phyloP scores from a whole-genome alignment of 2,888 invertebrate species.

The Nomada fabriciana region DNA sequence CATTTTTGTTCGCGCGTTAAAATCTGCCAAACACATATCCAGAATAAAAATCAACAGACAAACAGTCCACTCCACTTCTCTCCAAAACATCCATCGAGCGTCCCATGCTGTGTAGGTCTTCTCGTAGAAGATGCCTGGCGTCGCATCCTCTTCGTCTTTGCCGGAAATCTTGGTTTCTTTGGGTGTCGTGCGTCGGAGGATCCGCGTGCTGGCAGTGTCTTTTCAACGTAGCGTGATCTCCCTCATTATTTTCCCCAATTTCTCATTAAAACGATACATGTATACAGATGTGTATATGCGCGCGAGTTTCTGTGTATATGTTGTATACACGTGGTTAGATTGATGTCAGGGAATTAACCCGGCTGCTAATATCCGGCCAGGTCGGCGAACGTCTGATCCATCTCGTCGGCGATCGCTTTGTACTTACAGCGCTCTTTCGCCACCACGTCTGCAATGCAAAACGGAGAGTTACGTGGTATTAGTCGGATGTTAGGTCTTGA shows the following conservation, averaged over 20 bases:
- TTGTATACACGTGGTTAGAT: slow-evolving; percentile 19
- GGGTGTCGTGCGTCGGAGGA: slow-evolving; percentile 61
- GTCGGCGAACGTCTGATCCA: slow-evolving; percentile 98
- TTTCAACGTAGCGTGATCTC: slow-evolving; percentile 59
- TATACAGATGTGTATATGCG: slow-evolving; percentile 27
- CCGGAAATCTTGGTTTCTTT: slow-evolving; percentile 26
- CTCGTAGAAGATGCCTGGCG: slow-evolving; percentile 13
- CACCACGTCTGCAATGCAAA: slow-evolving; percentile 91
- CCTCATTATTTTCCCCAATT: slow-evolving; percentile 28
- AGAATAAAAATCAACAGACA: not conserved
- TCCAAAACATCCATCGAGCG: slow-evolving; percentile 28
- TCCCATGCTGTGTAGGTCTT: slow-evolving; percentile 42
- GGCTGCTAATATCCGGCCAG: slow-evolving; percentile 92
- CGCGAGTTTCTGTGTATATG: slow-evolving; percentile 7
- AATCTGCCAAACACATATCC: not conserved
- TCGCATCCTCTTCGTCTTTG: slow-evolving; percentile 36
- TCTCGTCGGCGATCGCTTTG: slow-evolving; percentile 98
- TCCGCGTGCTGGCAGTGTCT: slow-evolving; percentile 73
- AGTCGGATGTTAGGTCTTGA: slow-evolving; percentile 64
- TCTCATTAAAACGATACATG: slow-evolving; percentile 43
- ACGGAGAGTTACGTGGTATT: slow-evolving; percentile 73
- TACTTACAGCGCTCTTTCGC: slow-evolving; percentile 97
- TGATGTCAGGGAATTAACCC: slow-evolving; percentile 45
- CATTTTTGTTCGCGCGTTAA: not conserved
- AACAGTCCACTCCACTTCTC: not conserved